Evolutionary conservation across 2,113 vertebrate genomes (phyloP), one percentile per base, ranked within the genome.

Genomic region (Athene noctua): DNA sequence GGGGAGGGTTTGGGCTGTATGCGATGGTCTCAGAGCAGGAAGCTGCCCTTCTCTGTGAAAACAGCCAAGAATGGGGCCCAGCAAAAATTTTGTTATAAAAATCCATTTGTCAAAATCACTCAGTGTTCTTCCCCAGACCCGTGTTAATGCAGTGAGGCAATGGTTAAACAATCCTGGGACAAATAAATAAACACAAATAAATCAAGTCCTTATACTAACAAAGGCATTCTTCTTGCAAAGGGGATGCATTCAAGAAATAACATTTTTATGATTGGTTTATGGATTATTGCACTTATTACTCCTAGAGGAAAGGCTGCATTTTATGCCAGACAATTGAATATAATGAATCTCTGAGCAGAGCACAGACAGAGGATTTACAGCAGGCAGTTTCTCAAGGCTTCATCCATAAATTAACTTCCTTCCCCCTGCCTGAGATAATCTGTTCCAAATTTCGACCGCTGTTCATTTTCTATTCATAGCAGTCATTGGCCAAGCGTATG

Each of bases 251-350:
- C 84, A 90, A 94, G 89, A 97, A 95, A 92, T 89, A 95, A 87
- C 49, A 70, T 86, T 84, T 91, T 90, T 93, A 95, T 94, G 93
- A 94, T 96, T 88, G 90, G 42, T 94, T 97, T 94, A 96, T 94
- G 95, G 95, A 94, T 94, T 96, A 94, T 68, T 95, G 73, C 63
- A 82, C 94, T 97, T 97, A 92, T 65, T 95, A 79, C 44, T 96
- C 91, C 86, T 92, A 57, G 77, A 95, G 92, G 88, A 96, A 91
- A 92, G 83, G 61, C 96, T 96, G 83, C 86, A 70, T 97, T 94
- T 95, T 91, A 92, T 94, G 91, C 91, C 66, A 94, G 96, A 91
- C 89, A 97, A 97, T 95, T 90, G 88, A 96, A 95, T 97, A 87
- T 92, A 96, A 90, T 92, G 92, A 97, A 97, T 97, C 84, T 97